Evolutionary conservation across 2,797 vertebrate genomes (phyloP).

Genomic region (Paguma larvata): DNA sequence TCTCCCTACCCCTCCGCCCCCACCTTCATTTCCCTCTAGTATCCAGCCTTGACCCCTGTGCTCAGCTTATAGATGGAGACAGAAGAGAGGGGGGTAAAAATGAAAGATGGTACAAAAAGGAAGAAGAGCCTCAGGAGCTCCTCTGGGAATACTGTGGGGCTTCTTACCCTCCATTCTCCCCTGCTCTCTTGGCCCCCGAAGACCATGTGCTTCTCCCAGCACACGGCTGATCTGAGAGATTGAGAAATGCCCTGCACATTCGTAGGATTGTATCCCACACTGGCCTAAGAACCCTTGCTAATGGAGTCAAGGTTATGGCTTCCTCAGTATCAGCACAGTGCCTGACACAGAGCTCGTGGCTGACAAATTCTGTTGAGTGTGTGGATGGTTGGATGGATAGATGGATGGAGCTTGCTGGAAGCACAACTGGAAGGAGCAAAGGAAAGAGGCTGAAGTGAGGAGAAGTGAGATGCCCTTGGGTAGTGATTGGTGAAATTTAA

Average conservation of each 20-base stretch:
- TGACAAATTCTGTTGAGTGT: not conserved
- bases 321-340: not conserved
- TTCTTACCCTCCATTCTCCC: not conserved
- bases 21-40: not conserved
- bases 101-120: not conserved
- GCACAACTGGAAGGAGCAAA: not conserved
- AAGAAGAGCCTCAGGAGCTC: not conserved
- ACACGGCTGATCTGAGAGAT: not conserved
- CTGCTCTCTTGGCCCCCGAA: not conserved
- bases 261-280: not conserved
- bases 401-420: not conserved
- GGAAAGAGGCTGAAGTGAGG: slow-evolving; percentile 34
- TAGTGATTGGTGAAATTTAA: slow-evolving; percentile 68
- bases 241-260: not conserved
- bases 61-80: not conserved
- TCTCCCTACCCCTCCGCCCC: not conserved
- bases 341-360: not conserved
- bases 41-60: not conserved
- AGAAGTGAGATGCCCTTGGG: slow-evolving; percentile 48
- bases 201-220: not conserved
- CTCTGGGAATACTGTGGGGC: not conserved
- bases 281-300: not conserved
- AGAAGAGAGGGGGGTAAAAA: not conserved
- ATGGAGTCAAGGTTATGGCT: not conserved
- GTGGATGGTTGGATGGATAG: not conserved